Evolutionary conservation across 2,797 vertebrate genomes (phyloP).

Genomic region (Clarias laeviceps): DNA sequence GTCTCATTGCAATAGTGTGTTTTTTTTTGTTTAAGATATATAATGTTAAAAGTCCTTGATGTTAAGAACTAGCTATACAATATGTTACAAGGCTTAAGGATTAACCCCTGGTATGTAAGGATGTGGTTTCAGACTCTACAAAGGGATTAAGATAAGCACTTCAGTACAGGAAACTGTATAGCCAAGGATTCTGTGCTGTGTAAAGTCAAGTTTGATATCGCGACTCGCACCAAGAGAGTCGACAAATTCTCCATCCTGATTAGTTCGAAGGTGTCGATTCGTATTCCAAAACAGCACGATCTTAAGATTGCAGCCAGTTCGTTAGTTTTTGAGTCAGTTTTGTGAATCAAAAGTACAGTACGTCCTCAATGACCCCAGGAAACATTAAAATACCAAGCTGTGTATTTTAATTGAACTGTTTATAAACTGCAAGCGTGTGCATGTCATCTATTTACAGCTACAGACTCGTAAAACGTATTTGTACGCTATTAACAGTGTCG

Average conservation of each 20-base stretch:
- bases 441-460: background rate
- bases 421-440: background rate
- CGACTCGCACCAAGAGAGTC: background rate
- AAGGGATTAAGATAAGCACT: constrained; percentile 22
- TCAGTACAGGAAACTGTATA: constrained; percentile 8
- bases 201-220: background rate
- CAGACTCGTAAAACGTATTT: background rate
- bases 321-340: too few species aligned
- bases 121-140: constrained; percentile 25
- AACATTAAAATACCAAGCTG: background rate
- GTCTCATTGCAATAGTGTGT: background rate
- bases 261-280: background rate
- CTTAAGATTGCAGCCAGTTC: too few species aligned
- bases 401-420: background rate
- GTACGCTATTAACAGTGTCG: too few species aligned
- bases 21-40: background rate
- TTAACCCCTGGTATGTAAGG: constrained; percentile 13
- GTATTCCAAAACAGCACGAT: background rate
- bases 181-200: background rate
- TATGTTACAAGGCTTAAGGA: constrained; percentile 26
- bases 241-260: background rate
- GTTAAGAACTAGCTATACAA: background rate
- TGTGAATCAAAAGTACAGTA: background rate
- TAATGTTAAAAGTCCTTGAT: background rate
- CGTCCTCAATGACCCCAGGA: background rate